phyloP scores from a whole-genome alignment of 2,113 vertebrate species.

The Lycaon pictus region DNA sequence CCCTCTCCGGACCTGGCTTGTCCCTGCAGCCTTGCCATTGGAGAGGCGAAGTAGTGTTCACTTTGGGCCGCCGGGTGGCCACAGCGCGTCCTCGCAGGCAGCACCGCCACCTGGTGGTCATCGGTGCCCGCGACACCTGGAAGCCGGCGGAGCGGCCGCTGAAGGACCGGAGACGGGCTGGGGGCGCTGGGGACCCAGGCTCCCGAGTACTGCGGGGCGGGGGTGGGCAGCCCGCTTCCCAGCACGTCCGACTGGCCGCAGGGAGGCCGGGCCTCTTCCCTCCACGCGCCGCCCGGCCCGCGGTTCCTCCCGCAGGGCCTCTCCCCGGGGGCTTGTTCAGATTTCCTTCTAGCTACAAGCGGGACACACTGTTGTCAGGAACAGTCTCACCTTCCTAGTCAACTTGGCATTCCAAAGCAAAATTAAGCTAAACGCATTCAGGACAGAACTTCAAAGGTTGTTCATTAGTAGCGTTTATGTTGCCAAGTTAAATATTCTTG shows the following conservation, averaged over 20 bases:
- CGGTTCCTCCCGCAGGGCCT: neutral
- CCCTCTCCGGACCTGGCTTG: neutral
- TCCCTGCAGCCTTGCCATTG: rapidly evolving
- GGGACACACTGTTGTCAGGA: neutral
- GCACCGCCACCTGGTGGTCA: conserved; percentile 1
- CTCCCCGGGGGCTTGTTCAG: neutral
- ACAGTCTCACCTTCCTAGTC: neutral
- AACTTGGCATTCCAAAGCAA: neutral
- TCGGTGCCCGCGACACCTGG: neutral
- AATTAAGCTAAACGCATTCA: neutral
- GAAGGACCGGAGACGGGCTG: rapidly evolving
- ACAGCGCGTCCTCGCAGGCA: neutral
- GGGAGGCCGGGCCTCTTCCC: neutral
- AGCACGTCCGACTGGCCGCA: neutral
- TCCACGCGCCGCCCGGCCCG: neutral
- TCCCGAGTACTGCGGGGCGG: rapidly evolving
- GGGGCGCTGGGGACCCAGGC: rapidly evolving
- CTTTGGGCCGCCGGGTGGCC: conserved; percentile 23
- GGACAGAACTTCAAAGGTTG: neutral
- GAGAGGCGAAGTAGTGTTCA: neutral
- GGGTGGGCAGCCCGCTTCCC: neutral
- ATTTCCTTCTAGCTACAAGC: neutral
- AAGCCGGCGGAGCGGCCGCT: neutral
- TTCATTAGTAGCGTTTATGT: neutral
- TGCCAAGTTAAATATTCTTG: neutral